These are phyloP conservation scores for Sclerurus mexicanus DNA, from an alignment of 2,113 vertebrate genomes.

Conservation along the genomic window DNA sequence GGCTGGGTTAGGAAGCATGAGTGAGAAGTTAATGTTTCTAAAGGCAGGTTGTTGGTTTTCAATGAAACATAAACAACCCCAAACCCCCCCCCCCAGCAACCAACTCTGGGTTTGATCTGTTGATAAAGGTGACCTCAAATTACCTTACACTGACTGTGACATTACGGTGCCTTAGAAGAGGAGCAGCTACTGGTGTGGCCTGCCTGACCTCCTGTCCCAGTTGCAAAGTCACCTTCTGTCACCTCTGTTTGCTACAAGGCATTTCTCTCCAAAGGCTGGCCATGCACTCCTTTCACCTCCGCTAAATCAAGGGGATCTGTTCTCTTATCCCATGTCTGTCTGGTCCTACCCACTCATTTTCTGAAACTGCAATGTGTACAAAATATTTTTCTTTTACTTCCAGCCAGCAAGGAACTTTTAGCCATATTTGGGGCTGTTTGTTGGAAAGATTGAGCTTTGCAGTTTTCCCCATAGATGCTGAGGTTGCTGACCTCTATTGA, in stretches of 20 bases:
- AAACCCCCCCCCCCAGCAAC: background rate
- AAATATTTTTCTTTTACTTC: constrained; percentile 3
- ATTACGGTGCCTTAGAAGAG: background rate
- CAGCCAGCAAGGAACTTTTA: background rate
- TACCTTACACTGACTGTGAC: background rate
- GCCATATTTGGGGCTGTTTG: background rate
- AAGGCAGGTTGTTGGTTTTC: background rate
- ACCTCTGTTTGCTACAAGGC: background rate
- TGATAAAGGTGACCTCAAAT: background rate
- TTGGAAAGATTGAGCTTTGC: constrained; percentile 4
- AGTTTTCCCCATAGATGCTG: background rate
- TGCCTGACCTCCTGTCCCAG: background rate
- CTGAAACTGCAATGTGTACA: background rate
- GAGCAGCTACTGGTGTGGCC: background rate
- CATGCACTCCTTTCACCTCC: background rate
- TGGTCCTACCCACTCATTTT: background rate
- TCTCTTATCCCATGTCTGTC: background rate
- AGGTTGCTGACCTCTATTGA: constrained; percentile 35
- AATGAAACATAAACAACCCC: background rate
- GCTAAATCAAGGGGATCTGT: background rate
- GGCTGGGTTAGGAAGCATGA: background rate
- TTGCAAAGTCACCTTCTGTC: background rate
- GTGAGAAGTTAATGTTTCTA: background rate
- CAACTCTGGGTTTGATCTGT: background rate
- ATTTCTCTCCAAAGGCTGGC: background rate